phyloP scores from a whole-genome alignment of 2,888 invertebrate genomes.

The Drosophila nr. perissopoda region DNA sequence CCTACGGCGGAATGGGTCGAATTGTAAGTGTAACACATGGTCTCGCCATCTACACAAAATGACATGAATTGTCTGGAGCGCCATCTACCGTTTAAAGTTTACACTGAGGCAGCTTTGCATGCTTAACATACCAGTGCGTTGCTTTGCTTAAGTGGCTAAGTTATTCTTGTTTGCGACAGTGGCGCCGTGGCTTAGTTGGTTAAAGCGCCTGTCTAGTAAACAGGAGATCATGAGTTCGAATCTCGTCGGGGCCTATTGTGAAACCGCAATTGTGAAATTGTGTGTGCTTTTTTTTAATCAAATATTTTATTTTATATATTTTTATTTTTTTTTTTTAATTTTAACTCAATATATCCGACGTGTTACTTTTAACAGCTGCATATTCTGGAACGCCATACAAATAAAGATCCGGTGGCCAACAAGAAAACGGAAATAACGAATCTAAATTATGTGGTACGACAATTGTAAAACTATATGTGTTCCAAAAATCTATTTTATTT shows the following conservation, averaged over 20 bases:
- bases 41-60: conserved; percentile 27
- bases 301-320: background rate
- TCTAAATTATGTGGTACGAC: background rate
- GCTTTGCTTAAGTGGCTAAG: conserved; percentile 1
- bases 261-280: background rate
- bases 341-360: background rate
- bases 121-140: background rate
- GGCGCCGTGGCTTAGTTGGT: conserved; percentile 85
- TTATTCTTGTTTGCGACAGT: accelerated
- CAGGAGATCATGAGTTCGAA: conserved; percentile 85
- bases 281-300: background rate
- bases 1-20: conserved; percentile 14
- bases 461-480: background rate
- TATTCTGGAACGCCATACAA: background rate
- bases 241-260: conserved; percentile 84
- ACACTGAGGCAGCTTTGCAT: conserved; percentile 1
- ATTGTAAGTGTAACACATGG: conserved; percentile 3
- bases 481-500: background rate
- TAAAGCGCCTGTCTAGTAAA: conserved; percentile 85
- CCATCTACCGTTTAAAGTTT: conserved; percentile 15
- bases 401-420: background rate
- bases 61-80: background rate
- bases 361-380: conserved; percentile 3
- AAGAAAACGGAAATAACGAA: background rate
- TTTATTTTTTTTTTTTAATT: conserved; percentile 1